These are phyloP conservation scores for Nephrotoma guestfalica DNA, from an alignment of 2,888 invertebrate genomes.

Conservation along the genomic window DNA sequence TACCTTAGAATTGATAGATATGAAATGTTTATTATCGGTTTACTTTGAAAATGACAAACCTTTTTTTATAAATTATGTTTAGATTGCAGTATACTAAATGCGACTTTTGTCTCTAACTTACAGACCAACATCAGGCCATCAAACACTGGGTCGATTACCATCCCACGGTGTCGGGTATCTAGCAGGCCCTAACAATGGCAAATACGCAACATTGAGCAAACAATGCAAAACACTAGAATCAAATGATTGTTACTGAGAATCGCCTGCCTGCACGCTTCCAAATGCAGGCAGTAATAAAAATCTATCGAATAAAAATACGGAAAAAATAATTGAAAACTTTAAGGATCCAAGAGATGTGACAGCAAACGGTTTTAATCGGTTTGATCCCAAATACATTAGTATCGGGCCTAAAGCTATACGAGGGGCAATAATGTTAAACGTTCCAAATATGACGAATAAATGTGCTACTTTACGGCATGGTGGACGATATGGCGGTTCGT, in stretches of 20 bases:
- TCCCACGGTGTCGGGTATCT: slow-evolving; percentile 37
- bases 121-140: slow-evolving; percentile 30
- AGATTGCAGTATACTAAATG: neutral
- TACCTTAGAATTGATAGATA: neutral
- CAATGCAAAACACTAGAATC: slow-evolving; percentile 90
- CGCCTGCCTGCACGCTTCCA: slow-evolving; percentile 39
- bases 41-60: neutral
- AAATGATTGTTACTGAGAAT: slow-evolving; percentile 88
- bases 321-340: slow-evolving; percentile 5
- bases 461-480: slow-evolving; percentile 32
- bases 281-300: slow-evolving; percentile 32
- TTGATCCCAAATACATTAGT: slow-evolving; percentile 33
- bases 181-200: slow-evolving; percentile 57
- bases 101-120: neutral
- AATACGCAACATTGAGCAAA: slow-evolving; percentile 89
- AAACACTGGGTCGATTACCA: slow-evolving; percentile 50
- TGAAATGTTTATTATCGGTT: slow-evolving; percentile 3
- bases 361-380: slow-evolving; percentile 32
- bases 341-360: slow-evolving; percentile 32
- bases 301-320: slow-evolving; percentile 11
- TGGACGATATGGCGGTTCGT: slow-evolving; percentile 30
- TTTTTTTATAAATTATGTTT: neutral
- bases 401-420: slow-evolving; percentile 32
- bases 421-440: slow-evolving; percentile 23
- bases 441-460: slow-evolving; percentile 27